Base-by-base conservation (phyloP, 2,888 invertebrate species). In the Lepidonotus clava region DNA sequence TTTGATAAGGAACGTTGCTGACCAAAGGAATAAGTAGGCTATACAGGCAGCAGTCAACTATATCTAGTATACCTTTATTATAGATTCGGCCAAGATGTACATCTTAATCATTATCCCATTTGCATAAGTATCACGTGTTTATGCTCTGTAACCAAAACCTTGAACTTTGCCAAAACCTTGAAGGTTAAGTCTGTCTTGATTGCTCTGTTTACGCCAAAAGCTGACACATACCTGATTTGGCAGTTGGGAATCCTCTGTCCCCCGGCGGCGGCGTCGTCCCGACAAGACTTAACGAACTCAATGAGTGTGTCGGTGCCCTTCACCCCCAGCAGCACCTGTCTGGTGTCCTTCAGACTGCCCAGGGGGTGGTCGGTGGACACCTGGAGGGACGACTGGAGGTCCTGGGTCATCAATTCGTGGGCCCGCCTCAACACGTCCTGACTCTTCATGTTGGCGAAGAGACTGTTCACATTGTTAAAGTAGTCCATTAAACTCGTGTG, bases 381-480 rank as follows among this genome's bases (percentile, higher is more conserved):
- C 41, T 83, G 77, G 0, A 87, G 84, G 18, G 86, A 28, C 8
- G 41, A 38, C 40, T 84, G 53, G 8, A 89, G 77, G 24, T 90
- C 89, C 41, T 86, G 86, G 11, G 87, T 87, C 88, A 90, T 88
- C 2, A 89, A 46, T 38, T 89, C 83, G 24, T 89, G 88, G 0
- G 89, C 90, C 41, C 84, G 51, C 56, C 83, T 76, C 24, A 90
- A 41, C 14, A 89, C 66, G 11, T 89, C 89, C 84, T 89, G 88
- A 41, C 88, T 86, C 71, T 89, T 88, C 71, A 87, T 87, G 51
- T 86, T 88, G 6, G 89, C 90, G 83, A 90, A 90, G 40, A 89
- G 85, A 40, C 83, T 83, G 84, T 88, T 89, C 71, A 90, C 89
- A 53, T 89, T 90, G 61, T 90, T 89, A 51, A 90, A 76, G 41